Percentiles rank a stretch among this genome's conserved stretches.
Evolutionary conservation across 2,113 vertebrate genomes (phyloP).

Genomic region (Callochromis pleurospilus): DNA sequence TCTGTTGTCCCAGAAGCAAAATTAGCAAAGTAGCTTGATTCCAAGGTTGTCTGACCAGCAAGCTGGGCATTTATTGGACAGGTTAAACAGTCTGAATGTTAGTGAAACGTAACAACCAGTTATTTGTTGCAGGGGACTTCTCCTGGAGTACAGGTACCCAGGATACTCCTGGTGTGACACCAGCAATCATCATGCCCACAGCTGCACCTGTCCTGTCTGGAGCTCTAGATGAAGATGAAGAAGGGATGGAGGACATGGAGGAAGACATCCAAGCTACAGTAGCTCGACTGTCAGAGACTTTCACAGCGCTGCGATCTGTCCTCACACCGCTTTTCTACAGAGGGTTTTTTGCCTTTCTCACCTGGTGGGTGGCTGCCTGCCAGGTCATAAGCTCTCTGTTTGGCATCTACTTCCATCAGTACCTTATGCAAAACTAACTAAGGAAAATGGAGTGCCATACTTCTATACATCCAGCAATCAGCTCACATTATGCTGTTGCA

Average conservation of each 20-base stretch:
- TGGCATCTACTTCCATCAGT: conserved; percentile 93
- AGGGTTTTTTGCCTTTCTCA: conserved; percentile 85
- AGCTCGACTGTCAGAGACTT: conserved; percentile 69
- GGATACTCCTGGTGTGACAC: conserved; percentile 24
- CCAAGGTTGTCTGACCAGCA: neutral
- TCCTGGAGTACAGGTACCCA: conserved; percentile 79
- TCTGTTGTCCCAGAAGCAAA: neutral
- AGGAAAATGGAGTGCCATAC: neutral
- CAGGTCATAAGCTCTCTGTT: conserved; percentile 90
- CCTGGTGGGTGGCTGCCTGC: conserved; percentile 92
- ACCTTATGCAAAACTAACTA: conserved; percentile 77
- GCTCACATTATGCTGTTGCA: neutral
- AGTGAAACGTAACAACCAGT: neutral
- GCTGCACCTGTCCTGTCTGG: fast-evolving
- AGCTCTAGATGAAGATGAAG: conserved; percentile 62
- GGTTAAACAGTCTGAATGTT: fast-evolving
- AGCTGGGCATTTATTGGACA: neutral
- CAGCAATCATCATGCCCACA: neutral
- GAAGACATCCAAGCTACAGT: conserved; percentile 77
- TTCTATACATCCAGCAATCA: neutral
- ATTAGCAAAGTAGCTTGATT: neutral
- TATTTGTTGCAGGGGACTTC: conserved; percentile 73
- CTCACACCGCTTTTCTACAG: conserved; percentile 81
- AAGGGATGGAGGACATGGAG: conserved; percentile 55
- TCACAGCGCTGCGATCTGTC: conserved; percentile 68